Base-by-base conservation (phyloP, 2,113 vertebrate species). In the Lipophrys pholis region DNA sequence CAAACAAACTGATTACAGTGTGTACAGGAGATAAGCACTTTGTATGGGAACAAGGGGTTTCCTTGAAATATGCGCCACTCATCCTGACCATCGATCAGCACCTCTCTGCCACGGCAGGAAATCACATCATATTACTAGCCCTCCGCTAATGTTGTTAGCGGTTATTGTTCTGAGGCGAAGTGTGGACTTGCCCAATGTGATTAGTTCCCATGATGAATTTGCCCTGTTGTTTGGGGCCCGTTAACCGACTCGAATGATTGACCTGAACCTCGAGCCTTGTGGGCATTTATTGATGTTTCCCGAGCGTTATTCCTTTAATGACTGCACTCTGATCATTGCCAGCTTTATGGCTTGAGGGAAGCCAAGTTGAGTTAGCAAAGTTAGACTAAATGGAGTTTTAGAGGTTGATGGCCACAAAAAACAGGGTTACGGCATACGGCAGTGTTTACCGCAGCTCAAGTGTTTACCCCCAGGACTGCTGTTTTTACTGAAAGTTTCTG, bases 151-250 rank as follows among this genome's bases (percentile, higher is more conserved):
- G 80, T 88, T 14, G 86, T 94, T 93, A 92, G 84, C 73, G 60
- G 81, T 81, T 93, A 92, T 93, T 94, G 91, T 93, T 92, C 80
- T 91, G 91, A 83, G 87, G 75, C 88, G 15, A 85, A 75, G 73
- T 80, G 86, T 83, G 72, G 84, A 90, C 84, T 76, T 46, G 35
- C 80, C 75, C 84, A 87, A 92, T 90, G 83, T 83, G 91, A 92
- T 94, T 93, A 94, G 64, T 51, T 58, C 36, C 48, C 48, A 68
- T 93, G 93, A 93, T 91, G 89, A 94, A 94, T 93, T 90, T 93
- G 84, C 81, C 72, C 85, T 85, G 90, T 87, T 94, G 91, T 88
- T 89, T 86, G 73, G 91, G 90, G 90, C 89, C 88, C 41, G 59
- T 88, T 92, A 89, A 90, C 81, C 51, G 87, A 87, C 86, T 86